Evolutionary conservation across 2,797 vertebrate species (phyloP).

Genomic region (Paguma larvata): DNA sequence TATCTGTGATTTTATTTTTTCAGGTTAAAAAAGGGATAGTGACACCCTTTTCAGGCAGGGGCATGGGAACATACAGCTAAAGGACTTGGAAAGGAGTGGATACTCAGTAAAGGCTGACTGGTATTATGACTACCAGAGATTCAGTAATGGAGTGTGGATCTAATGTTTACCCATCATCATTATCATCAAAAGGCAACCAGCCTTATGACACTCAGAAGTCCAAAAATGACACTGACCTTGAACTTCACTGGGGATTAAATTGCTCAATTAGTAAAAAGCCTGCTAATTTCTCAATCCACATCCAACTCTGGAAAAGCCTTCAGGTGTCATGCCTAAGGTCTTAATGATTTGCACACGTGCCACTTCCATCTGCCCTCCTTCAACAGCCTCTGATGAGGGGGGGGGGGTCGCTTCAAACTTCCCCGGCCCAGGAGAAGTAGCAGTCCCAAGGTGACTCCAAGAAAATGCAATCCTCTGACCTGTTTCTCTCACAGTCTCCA

Average conservation of each 20-base stretch:
- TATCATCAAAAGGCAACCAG: conserved; percentile 52
- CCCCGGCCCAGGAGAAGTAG: not conserved
- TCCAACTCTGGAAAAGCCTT: not conserved
- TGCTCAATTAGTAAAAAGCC: not conserved
- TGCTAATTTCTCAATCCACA: conserved; percentile 27
- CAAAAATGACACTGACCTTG: conserved; percentile 46
- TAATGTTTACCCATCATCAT: conserved; percentile 56
- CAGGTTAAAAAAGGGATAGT: not conserved
- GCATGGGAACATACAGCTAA: not conserved
- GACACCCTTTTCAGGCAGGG: not conserved
- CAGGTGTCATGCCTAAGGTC: not conserved
- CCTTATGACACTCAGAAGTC: conserved; percentile 31
- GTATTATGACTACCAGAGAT: not conserved
- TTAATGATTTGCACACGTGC: not conserved
- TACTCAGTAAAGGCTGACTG: not conserved
- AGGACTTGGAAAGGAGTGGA: not conserved
- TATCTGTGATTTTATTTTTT: not conserved
- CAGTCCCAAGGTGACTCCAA: not conserved
- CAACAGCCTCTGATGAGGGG: not conserved
- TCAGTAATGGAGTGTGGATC: conserved; percentile 1
- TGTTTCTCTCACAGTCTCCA: not conserved
- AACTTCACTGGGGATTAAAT: not conserved
- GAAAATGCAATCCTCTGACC: not conserved
- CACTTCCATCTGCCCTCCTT: not conserved
- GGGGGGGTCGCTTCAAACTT: not conserved